Evolutionary conservation across 2,113 vertebrate genomes (phyloP).

Genomic region (Hepsetus odoe): DNA sequence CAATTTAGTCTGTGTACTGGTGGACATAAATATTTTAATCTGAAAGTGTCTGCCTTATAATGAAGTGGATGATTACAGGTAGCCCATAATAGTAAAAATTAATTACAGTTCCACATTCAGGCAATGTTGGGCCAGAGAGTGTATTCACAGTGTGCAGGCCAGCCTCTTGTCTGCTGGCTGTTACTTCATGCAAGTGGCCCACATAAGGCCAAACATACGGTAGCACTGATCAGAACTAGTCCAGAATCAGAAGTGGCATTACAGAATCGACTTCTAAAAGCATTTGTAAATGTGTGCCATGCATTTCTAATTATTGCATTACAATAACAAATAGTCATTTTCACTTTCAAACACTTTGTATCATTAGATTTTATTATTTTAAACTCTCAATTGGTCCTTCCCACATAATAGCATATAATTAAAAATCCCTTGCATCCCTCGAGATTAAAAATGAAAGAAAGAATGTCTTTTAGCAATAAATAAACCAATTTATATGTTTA

Average conservation of each 20-base stretch:
- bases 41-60: background rate
- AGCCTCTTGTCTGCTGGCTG: background rate
- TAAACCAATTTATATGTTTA: background rate
- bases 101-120: constrained; percentile 27
- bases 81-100: constrained; percentile 27
- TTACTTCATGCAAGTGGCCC: background rate
- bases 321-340: no score
- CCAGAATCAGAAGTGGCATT: background rate
- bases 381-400: no score
- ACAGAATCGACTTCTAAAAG: no score
- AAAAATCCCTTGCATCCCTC: no score
- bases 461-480: no score
- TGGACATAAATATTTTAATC: constrained; percentile 19
- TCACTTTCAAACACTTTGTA: no score
- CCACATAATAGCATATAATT: no score
- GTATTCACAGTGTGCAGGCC: background rate
- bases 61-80: constrained; percentile 13
- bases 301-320: no score
- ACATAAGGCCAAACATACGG: background rate
- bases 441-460: no score
- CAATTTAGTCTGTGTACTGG: background rate
- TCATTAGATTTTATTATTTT: no score
- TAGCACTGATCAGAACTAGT: background rate
- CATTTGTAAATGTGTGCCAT: no score
- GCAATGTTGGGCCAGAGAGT: constrained; percentile 9